Evolutionary conservation across 2,888 invertebrate species (phyloP), one percentile per base, ranked within the genome.

Genomic region (Thymelicus sylvestris): DNA sequence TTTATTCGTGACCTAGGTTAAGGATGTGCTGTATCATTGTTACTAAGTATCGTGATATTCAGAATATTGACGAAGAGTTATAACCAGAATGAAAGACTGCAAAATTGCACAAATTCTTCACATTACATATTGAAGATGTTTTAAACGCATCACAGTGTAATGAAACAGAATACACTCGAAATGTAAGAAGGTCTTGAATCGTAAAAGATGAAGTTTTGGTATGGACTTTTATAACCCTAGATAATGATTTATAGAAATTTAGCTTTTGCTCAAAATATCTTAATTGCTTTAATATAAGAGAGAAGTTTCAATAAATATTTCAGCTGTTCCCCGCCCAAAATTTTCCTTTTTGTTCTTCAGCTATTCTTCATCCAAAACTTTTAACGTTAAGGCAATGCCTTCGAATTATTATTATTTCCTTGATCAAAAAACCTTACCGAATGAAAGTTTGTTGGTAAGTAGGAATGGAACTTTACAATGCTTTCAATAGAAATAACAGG

Each of bases 401-500:
- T 52, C 7, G 8, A 52, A 52, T 48, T 52, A 52, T 52, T 52
- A 52, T 52, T 52, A 52, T 52, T 52, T 52, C 8, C 52, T 15
- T 52, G 7, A 52, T 19, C 6, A 52, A 19, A 52, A 55, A 55
- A 55, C 24, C 19, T 19, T 24, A 55, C 24, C 6, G 55, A 55
- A 55, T 24, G 24, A 55, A 52, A 52, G 15, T 52, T 57, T 19
- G 57, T 57, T 57, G 13, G 31, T 57, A 31, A 38, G 57, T 57
- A 57, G 19, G 38, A 13, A 15, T 60, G n/a, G 15, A 50, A 50
- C 19, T 19, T 38, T 64, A 48, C 64, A 64, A 52, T 64, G 50
- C 38, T 64, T 52, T 52, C 52, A 64, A 39, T n/a, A 64, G 50
- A 52, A 64, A 64, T 50, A 47, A 64, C 50, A 50, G 63, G 63